Evolutionary conservation across 2,888 invertebrate genomes (phyloP).

Genomic region (Chironomus tentans): DNA sequence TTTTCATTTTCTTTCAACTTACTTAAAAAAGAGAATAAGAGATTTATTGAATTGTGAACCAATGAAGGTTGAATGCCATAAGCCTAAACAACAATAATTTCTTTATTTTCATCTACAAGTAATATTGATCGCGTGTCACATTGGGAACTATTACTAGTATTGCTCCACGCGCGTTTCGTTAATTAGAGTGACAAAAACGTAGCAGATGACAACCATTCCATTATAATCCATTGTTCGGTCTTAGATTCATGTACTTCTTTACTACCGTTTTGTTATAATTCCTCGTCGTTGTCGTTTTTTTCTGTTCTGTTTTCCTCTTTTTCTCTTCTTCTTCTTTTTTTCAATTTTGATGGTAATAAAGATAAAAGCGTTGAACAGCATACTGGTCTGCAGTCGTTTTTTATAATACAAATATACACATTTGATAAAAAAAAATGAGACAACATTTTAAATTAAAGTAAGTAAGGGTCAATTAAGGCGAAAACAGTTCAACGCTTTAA

Average conservation of each 20-base stretch:
- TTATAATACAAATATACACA: background rate
- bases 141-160: background rate
- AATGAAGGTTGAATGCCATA: background rate
- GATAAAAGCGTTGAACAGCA: background rate
- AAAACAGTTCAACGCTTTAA: background rate
- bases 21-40: background rate
- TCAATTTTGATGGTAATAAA: slow-evolving; percentile 8
- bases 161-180: slow-evolving; percentile 25
- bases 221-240: slow-evolving; percentile 8
- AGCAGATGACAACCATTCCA: slow-evolving; percentile 26
- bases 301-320: background rate
- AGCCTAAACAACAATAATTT: background rate
- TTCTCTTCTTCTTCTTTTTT: background rate
- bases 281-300: background rate
- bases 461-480: background rate
- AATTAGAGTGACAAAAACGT: slow-evolving; percentile 26
- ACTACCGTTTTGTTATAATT: no score
- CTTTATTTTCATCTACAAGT: background rate
- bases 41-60: slow-evolving; percentile 3
- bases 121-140: slow-evolving; percentile 25
- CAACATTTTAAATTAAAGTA: background rate
- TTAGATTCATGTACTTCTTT: slow-evolving; percentile 5
- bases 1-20: background rate
- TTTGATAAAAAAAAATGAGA: background rate
- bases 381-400: background rate